Conservation (phyloP, 1,140 invertebrate species). For the Spodoptera litura region DNA sequence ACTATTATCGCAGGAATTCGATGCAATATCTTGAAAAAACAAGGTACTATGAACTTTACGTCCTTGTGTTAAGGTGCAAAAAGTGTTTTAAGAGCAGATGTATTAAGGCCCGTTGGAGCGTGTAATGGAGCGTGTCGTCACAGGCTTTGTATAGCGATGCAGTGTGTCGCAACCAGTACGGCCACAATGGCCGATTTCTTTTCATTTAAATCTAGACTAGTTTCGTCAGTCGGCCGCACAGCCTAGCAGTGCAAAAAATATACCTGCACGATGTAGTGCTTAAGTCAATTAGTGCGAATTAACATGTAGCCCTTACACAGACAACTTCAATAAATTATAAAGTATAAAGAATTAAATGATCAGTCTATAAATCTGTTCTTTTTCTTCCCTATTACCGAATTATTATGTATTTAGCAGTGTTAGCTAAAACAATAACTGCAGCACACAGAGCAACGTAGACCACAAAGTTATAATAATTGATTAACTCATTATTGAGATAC, state of each 20-base stretch:
- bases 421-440: no score
- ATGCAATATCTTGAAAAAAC: constrained; percentile 21
- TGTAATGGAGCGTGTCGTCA: constrained; percentile 35
- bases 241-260: neutral
- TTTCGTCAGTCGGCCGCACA: constrained; percentile 9
- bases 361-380: no score
- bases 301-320: no score
- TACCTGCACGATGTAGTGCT: neutral
- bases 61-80: constrained; percentile 37
- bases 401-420: no score
- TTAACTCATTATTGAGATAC: no score
- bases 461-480: no score
- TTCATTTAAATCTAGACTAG: constrained; percentile 34
- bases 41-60: constrained; percentile 46
- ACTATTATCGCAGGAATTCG: constrained; percentile 21
- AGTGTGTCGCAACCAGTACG: constrained; percentile 42
- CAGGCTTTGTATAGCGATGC: constrained; percentile 33
- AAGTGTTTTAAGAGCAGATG: constrained; percentile 19
- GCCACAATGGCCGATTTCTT: constrained; percentile 6
- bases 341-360: no score
- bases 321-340: no score
- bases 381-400: no score
- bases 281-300: no score
- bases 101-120: constrained; percentile 31
- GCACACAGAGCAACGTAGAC: no score